phyloP scores from a whole-genome alignment of 2,113 vertebrate species.

The rat (Rattus norvegicus) region GRCr8 NC_086021.1:79317001-79317500 shows the following conservation, averaged over 20 bases:
- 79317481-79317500: slow-evolving; percentile 48
- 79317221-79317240: slow-evolving; percentile 63
- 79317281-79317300: slow-evolving; percentile 62
- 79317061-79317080: background rate
- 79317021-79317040: background rate
- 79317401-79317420: slow-evolving; percentile 58
- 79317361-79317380: slow-evolving; percentile 45
- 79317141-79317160: background rate
- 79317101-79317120: background rate
- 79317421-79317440: slow-evolving; percentile 16
- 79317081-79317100: background rate
- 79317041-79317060: background rate
- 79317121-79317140: background rate
- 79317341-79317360: background rate
- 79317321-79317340: background rate
- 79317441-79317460: background rate
- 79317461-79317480: slow-evolving; percentile 15
- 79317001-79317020: background rate
- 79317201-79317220: slow-evolving; percentile 51
- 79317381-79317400: slow-evolving; percentile 36
- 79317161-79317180: background rate
- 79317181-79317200: background rate
- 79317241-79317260: slow-evolving; percentile 26
- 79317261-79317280: slow-evolving; percentile 56
- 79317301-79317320: slow-evolving; percentile 61